These are phyloP conservation scores for Bucorvus abyssinicus DNA, from an alignment of 2,797 vertebrate genomes.

Conservation along the genomic window DNA sequence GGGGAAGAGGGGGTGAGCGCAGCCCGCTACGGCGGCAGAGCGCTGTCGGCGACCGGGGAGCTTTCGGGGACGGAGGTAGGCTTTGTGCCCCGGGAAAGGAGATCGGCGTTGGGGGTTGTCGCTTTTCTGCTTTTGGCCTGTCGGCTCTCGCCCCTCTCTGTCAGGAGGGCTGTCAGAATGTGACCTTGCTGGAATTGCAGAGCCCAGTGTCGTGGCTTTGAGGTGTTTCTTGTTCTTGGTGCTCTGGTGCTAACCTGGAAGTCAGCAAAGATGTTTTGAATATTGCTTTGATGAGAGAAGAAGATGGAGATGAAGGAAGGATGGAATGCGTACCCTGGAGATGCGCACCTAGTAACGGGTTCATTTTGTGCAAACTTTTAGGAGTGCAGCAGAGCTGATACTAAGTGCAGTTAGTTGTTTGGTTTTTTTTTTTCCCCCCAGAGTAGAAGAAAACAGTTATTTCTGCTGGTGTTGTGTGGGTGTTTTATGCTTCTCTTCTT, in stretches of 20 bases:
- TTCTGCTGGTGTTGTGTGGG: accelerated
- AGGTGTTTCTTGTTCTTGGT: background rate
- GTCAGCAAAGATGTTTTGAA: background rate
- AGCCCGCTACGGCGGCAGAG: background rate
- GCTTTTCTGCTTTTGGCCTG: background rate
- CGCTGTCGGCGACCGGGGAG: background rate
- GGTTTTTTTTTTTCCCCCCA: accelerated
- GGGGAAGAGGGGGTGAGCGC: background rate
- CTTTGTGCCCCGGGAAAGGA: background rate
- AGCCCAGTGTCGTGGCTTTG: background rate
- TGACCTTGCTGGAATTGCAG: background rate
- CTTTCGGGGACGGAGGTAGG: background rate
- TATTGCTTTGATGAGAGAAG: background rate
- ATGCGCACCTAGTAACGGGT: background rate
- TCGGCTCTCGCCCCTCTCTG: accelerated
- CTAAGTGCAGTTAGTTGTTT: accelerated
- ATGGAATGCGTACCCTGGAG: background rate
- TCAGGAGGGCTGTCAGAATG: background rate
- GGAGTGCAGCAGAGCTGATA: accelerated
- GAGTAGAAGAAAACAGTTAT: background rate
- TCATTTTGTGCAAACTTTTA: background rate
- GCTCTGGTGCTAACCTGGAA: background rate
- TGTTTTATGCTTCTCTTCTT: accelerated
- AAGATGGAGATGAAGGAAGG: background rate
- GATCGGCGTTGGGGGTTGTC: accelerated